A percentile compares a stretch with the other conserved stretches of the same genome.
These are phyloP conservation scores for Halisarca cf. caerulea DNA, from an alignment of 37 sponge, comb jelly and placozoan genomes.

Conservation along the genomic window DNA sequence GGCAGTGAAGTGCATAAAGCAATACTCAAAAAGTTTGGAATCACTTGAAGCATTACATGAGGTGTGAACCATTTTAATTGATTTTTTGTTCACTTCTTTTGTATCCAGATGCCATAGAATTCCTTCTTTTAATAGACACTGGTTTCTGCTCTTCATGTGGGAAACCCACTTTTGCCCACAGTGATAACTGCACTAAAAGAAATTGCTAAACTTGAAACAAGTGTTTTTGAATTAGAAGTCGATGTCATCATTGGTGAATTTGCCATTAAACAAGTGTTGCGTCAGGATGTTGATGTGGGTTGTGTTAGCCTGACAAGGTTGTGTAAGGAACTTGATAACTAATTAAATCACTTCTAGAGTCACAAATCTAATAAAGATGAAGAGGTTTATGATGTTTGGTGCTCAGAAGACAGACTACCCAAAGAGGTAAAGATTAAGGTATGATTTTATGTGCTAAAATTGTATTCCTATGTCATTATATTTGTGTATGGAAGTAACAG, in stretches of 20 bases:
- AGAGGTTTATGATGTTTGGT: not conserved
- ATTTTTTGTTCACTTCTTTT: not conserved
- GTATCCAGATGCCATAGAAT: not conserved
- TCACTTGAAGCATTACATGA: not conserved
- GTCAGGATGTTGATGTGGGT: constrained; percentile 50
- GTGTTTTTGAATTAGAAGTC: constrained; percentile 44
- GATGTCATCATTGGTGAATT: constrained; percentile 54
- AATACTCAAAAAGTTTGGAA: not conserved
- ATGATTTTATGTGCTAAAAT: too few species aligned
- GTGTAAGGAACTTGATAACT: too few species aligned
- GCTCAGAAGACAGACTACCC: constrained; percentile 12
- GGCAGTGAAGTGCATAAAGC: constrained; percentile 11
- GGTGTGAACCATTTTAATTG: not conserved
- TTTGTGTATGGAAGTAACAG: too few species aligned
- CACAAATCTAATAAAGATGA: not conserved
- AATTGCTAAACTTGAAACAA: constrained; percentile 52
- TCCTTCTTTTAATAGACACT: constrained; percentile 24
- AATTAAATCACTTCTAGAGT: too few species aligned
- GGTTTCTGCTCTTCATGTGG: constrained; percentile 33
- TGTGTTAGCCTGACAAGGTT: too few species aligned
- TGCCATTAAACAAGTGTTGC: constrained; percentile 62
- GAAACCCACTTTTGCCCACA: constrained; percentile 40
- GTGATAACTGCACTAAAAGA: constrained; percentile 46
- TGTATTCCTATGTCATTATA: too few species aligned
- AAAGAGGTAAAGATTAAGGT: not conserved